These are phyloP conservation scores for Alligator mississippiensis DNA, from an alignment of 2,113 vertebrate genomes.

Conservation along the genomic window DNA sequence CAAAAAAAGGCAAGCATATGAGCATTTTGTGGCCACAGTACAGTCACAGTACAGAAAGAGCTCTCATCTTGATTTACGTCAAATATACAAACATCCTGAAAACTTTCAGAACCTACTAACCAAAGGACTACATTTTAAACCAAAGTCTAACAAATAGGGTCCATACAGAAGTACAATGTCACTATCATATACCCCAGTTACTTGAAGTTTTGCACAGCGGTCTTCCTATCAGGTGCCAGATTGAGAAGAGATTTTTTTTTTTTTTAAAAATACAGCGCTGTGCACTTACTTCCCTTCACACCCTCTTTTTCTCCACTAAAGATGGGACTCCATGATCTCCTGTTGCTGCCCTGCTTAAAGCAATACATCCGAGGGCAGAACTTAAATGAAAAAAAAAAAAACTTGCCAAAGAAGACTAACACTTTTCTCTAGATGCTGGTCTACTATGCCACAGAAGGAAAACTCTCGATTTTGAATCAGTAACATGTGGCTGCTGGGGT, in stretches of 20 bases:
- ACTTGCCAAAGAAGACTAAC: background rate
- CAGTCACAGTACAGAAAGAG: background rate
- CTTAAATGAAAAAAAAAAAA: background rate
- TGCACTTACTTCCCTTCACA: background rate
- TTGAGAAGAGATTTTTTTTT: too few relatives aligned
- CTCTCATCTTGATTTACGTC: background rate
- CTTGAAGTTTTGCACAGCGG: background rate
- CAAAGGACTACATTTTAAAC: fast-evolving
- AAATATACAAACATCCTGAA: background rate
- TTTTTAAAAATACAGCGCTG: background rate
- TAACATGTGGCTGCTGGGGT: too few relatives aligned
- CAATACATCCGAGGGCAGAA: background rate
- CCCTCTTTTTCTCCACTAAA: background rate
- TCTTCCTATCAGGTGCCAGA: background rate
- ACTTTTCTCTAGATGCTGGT: background rate
- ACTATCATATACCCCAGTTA: background rate
- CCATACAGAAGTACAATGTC: background rate
- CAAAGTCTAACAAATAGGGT: background rate
- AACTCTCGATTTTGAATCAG: background rate
- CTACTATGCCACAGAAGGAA: background rate
- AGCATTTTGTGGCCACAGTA: background rate
- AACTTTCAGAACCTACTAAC: background rate
- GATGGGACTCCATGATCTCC: background rate
- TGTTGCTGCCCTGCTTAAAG: background rate
- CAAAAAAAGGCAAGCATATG: background rate